Base-by-base conservation (phyloP, 1,140 invertebrate species). In the Uloborus diversus region DNA sequence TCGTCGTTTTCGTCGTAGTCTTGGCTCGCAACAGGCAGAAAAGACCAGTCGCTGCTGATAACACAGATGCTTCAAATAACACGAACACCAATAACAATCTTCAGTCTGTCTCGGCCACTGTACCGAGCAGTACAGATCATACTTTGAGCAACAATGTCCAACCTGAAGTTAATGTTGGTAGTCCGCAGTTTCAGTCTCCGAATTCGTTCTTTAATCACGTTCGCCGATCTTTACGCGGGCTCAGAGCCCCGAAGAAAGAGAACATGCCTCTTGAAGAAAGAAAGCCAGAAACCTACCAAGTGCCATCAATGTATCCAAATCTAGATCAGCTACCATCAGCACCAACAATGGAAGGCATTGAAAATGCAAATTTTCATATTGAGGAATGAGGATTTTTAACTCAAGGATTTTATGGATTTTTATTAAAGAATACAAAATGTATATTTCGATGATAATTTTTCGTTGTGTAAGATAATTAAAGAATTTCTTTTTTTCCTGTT, bases 261-360 rank as follows among this genome's bases (percentile, higher is more conserved):
- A 28, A 3, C 0, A 53, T 11, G 11, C 32, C 69, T 7, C 14
- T 13, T 11, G 7, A 23, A 17, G 13, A 20, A 3, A 51, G 28
- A 13, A 27, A 23, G n/a, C 27, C 13, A 4, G 71, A 64, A 35
- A 27, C 59, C 1, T 32, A 61, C 17, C 33, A 59, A 14, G 69
- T 73, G 7, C 71, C 71, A 2, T 75, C 71, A 0, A 75, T 75
- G 71, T 75, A 75, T 42, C 71, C 71, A 27, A 64, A 35, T 49
- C 32, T 75, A 23, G 57, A 75, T 9, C 71, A 49, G 1, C 4
- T 20, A 4, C 37, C 42, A 13, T 23, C 33, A 4, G 25, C 27
- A 4, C 11, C 37, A 33, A 13, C 33, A 4, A 4, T 42, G 1
- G 11, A n/a, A 35, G 61, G 61, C 4, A n/a, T 17, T 2, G 61